Evolutionary conservation across 2,797 vertebrate genomes (phyloP).

Genomic region (Discoglossus pictus): DNA sequence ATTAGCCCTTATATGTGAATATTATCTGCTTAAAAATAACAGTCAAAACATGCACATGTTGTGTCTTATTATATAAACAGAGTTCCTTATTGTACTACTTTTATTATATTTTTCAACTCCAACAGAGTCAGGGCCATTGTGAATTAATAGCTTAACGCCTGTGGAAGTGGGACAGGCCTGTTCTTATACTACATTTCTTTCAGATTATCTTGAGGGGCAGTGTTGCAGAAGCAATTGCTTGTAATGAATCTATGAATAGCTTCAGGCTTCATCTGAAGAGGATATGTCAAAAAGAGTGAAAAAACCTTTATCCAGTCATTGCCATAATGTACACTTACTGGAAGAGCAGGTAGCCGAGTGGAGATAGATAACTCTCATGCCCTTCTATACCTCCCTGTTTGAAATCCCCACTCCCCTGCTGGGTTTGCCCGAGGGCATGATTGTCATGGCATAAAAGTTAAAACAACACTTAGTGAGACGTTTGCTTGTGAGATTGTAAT

Average conservation of each 20-base stretch:
- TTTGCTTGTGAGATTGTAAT: slow-evolving; percentile 20
- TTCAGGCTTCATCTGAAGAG: slow-evolving; percentile 11
- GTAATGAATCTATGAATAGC: slow-evolving; percentile 22
- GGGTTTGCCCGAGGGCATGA: slow-evolving; percentile 30
- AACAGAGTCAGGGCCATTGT: no score
- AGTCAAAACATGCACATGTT: no score
- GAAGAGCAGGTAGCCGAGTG: slow-evolving; percentile 35
- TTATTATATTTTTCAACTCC: no score
- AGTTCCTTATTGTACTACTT: no score
- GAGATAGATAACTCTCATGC: slow-evolving; percentile 24
- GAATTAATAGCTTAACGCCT: no score
- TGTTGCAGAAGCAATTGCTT: not conserved
- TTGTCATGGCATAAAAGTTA: slow-evolving; percentile 34
- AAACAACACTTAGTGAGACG: not conserved
- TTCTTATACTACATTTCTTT: not conserved
- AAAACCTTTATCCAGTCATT: slow-evolving; percentile 38
- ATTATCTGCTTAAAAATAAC: no score
- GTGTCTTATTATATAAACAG: no score
- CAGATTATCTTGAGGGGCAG: not conserved
- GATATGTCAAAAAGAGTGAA: slow-evolving; percentile 36
- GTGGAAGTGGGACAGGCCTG: not conserved
- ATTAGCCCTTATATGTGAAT: no score
- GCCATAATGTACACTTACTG: slow-evolving; percentile 40
- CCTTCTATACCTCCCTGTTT: slow-evolving; percentile 15
- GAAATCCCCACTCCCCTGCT: slow-evolving; percentile 35